Evolutionary conservation across 2,113 vertebrate species (phyloP).

Genomic region (Indicator indicator): DNA sequence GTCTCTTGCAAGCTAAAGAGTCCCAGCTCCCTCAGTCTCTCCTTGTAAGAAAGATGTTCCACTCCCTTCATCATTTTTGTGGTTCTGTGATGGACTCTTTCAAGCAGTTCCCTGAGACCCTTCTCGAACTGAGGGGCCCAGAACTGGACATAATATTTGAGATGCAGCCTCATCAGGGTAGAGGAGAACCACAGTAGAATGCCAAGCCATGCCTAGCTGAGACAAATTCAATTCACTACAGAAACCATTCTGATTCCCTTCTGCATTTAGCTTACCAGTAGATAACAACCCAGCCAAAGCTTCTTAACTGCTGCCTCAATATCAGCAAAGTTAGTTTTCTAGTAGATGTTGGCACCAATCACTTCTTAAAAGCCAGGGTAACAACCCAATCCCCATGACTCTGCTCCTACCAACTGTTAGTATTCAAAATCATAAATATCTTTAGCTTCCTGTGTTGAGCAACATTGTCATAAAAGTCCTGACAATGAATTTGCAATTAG

Average conservation of each 20-base stretch:
- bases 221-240: background rate
- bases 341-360: background rate
- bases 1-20: no score
- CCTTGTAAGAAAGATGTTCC: no score
- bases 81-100: no score
- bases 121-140: no score
- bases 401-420: background rate
- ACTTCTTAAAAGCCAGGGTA: background rate
- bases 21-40: no score
- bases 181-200: background rate
- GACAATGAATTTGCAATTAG: slow-evolving; percentile 14
- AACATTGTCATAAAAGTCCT: slow-evolving; percentile 11
- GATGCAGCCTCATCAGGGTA: no score
- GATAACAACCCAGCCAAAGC: background rate
- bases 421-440: background rate
- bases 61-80: no score
- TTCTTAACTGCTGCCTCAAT: background rate
- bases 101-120: no score
- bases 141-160: no score
- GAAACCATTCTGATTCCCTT: background rate
- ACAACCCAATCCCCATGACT: background rate
- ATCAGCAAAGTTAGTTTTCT: background rate
- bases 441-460: background rate
- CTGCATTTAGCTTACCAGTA: background rate
- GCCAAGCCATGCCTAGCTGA: background rate